Evolutionary conservation across 2,113 vertebrate genomes (phyloP).

Genomic region (Phalacrocorax brasilianus): DNA sequence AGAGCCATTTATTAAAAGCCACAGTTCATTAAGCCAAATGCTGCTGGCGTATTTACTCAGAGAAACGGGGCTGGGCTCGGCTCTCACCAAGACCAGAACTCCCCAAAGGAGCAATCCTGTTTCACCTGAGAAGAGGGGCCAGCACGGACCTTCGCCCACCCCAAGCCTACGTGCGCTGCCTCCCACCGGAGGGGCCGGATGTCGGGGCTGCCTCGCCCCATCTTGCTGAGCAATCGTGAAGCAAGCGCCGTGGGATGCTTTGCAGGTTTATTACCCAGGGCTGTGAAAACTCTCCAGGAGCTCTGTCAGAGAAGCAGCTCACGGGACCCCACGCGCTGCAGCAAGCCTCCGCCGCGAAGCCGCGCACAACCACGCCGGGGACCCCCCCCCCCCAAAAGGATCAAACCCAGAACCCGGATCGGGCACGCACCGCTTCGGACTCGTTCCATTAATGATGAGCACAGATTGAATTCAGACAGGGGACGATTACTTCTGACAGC

Average conservation of each 20-base stretch:
- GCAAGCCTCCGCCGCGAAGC: background rate
- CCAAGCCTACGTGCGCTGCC: fast-evolving
- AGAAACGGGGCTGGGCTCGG: constrained; percentile 8
- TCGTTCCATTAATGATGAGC: background rate
- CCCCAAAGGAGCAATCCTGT: background rate
- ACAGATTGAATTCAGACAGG: background rate
- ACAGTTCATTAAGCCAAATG: constrained; percentile 82
- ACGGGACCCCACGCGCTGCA: fast-evolving
- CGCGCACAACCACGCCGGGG: fast-evolving
- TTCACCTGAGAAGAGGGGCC: background rate
- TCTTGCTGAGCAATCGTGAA: background rate
- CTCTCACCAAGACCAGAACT: background rate
- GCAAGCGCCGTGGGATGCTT: fast-evolving
- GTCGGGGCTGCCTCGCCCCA: fast-evolving
- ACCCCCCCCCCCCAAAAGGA: background rate
- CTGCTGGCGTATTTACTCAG: constrained; percentile 74
- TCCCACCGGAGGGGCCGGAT: background rate
- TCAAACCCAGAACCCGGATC: fast-evolving
- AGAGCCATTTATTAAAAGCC: constrained; percentile 82
- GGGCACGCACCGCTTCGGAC: fast-evolving
- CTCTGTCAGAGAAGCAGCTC: background rate
- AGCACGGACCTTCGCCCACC: fast-evolving
- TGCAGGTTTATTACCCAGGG: background rate
- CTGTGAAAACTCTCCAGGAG: background rate
- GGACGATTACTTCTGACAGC: background rate